Base-by-base conservation (phyloP, 2,888 invertebrate genomes). In the Campaea margaritaria region DNA sequence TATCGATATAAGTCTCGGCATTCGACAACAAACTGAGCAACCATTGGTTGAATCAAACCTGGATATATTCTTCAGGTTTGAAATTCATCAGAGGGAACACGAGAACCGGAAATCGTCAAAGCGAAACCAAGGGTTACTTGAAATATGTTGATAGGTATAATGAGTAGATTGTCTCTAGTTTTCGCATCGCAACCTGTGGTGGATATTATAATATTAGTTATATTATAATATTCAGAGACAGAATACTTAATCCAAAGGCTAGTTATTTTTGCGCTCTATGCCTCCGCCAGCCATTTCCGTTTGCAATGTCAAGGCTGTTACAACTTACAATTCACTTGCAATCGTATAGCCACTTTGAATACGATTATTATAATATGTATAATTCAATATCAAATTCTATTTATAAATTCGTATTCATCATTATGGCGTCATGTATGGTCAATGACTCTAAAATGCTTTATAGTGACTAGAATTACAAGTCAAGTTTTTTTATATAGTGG, bases 251-350 rank as follows among this genome's bases (percentile, higher is more conserved):
- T 11, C 34, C 34, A 5, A 34, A 34, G 15, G 9, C 39, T 15
- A n/a, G 27, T 27, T 5, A 8, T 47, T 47, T 47, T 16, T 15
- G 34, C 11, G 36, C 21, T 2, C 36, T 9, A 36, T 16, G 36
- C 16, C 36, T 21, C 10, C 14, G 41, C 38, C n/a, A 62, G 56
- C 75, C 73, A 72, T 77, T 78, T 78, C 60, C 65, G 67, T 72
- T 75, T 69, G 72, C 81, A 81, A 78, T 79, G 82, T 81, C 85
- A 85, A 81, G 85, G 82, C 67, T 72, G 65, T 55, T 21, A 21
- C 5, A 21, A 67, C 9, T 31, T 31, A 73, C 70, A 64, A 72
- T 72, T 72, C 70, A 69, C 73, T 63, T 48, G 41, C 60, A 47
- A 56, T 49, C 50, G 54, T 54, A 38, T 38, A 45, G 36, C 42